Percentiles rank a stretch among this genome's conserved stretches.
phyloP scores from a whole-genome alignment of 2,888 invertebrate species.

The Sepioteuthis lessoniana region DNA sequence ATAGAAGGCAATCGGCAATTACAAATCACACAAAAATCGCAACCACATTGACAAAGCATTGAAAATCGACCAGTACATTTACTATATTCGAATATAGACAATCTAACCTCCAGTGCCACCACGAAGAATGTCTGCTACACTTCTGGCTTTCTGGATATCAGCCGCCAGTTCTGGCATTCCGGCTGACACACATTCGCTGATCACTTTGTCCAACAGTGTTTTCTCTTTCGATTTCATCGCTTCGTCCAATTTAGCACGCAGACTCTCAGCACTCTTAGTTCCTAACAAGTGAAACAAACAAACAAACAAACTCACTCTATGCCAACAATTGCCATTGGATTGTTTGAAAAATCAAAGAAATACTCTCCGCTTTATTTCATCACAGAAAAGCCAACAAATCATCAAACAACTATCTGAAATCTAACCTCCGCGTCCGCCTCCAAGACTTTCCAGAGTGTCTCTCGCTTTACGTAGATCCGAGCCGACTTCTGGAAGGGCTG shows the following conservation, averaged over 20 bases:
- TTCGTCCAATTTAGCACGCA: background rate
- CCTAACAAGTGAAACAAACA: background rate
- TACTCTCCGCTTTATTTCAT: too few relatives aligned
- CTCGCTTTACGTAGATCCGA: background rate
- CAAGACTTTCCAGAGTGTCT: background rate
- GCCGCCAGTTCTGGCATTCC: background rate
- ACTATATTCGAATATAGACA: too few relatives aligned
- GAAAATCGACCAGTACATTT: too few relatives aligned
- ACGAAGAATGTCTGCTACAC: background rate
- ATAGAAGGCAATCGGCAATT: too few relatives aligned
- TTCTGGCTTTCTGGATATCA: background rate
- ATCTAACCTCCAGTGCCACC: conserved; percentile 40
- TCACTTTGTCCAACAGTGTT: background rate
- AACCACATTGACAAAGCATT: too few relatives aligned
- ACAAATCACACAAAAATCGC: too few relatives aligned
- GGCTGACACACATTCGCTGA: conserved; percentile 2
- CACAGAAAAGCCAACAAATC: too few relatives aligned
- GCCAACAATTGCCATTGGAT: too few relatives aligned
- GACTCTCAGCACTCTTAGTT: background rate
- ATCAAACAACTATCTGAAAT: background rate
- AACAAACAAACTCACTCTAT: too few relatives aligned
- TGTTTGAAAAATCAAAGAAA: too few relatives aligned
- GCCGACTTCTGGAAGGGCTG: background rate
- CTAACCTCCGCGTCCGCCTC: conserved; percentile 14
- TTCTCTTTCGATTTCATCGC: background rate